Conservation (phyloP, 2,888 invertebrate genomes). For the Tachystola acroxantha region DNA sequence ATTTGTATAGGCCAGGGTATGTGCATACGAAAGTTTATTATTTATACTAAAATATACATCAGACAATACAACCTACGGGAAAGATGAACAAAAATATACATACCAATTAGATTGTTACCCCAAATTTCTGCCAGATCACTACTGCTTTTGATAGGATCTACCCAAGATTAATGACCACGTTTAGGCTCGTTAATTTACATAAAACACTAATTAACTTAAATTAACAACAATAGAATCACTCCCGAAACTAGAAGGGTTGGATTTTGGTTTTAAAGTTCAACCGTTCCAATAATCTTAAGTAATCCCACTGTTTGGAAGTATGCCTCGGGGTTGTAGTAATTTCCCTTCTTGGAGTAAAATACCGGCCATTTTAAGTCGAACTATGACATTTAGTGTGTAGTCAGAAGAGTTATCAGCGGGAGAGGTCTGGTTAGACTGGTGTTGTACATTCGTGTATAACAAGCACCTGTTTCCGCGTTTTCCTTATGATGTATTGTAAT, state of each 20-base stretch:
- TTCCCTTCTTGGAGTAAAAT: not conserved
- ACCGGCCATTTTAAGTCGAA: not conserved
- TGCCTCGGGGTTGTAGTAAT: constrained; percentile 1
- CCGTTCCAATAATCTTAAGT: constrained; percentile 4
- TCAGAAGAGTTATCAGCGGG: not conserved
- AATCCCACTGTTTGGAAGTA: constrained; percentile 1
- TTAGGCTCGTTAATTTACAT: constrained; percentile 2
- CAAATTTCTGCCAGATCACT: not conserved
- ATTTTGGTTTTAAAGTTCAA: constrained; percentile 2
- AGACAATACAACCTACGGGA: too few relatives aligned
- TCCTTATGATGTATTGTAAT: constrained; percentile 1
- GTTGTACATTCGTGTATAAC: not conserved
- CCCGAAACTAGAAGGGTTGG: not conserved
- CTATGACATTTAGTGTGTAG: not conserved
- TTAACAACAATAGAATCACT: constrained; percentile 6
- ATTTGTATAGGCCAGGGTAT: too few relatives aligned
- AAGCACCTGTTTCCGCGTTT: constrained; percentile 1
- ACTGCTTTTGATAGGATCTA: constrained; percentile 1
- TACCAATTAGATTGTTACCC: not conserved
- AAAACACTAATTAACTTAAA: constrained; percentile 6
- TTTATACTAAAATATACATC: too few relatives aligned
- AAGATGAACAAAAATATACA: too few relatives aligned
- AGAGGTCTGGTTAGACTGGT: not conserved
- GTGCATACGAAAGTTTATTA: too few relatives aligned
- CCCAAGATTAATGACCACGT: not conserved